Base-by-base conservation (phyloP, 2,113 vertebrate species). In the Formicarius rufipectus region DNA sequence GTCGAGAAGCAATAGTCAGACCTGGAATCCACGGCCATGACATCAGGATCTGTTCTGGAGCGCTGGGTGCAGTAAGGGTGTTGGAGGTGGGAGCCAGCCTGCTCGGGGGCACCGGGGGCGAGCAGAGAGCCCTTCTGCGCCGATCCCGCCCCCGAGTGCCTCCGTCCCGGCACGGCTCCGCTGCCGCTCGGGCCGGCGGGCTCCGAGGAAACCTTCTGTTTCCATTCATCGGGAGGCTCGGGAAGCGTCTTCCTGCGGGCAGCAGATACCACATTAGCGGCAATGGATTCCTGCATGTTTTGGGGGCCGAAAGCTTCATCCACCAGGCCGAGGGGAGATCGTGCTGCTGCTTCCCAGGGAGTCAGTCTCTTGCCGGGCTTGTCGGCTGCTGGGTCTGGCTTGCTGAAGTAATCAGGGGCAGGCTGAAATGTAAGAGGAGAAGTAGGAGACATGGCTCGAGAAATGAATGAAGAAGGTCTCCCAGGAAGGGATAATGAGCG, bases 281-380 rank as follows among this genome's bases (percentile, higher is more conserved):
- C 98, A 7, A 99, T 97, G 73, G 98, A 98, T 78, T 99, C 98
- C 92, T 99, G 98, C 78, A 99, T 98, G 88, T 86, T 98, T 85
- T 98, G 98, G 79, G 97, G 97, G 56, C 84, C 62, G 74, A 99
- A 99, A 37, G 99, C 99, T 77, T 99, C 99, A 91, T 99, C 99
- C 85, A 99, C 98, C 11, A 99, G 97, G 44, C 99, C 99, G 28
- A 99, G 96, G 33, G 99, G 99, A 83, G 99, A 98, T 42, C 97
- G 98, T 28, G 99, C 98, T 0, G 99, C 99, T 6, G 99, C 99
- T 97, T 99, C 98, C 99, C 99, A 99, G 55, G 99, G 99, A 15
- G 98, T 98, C 16, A 96, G 97, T 63, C 98, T 97, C 96, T 98
- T 99, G 95, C 74, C 90, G 47, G 97, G 93, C 90, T 95, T 98